phyloP scores from a whole-genome alignment of 2,797 vertebrate genomes.

The Sternotherus odoratus region DNA sequence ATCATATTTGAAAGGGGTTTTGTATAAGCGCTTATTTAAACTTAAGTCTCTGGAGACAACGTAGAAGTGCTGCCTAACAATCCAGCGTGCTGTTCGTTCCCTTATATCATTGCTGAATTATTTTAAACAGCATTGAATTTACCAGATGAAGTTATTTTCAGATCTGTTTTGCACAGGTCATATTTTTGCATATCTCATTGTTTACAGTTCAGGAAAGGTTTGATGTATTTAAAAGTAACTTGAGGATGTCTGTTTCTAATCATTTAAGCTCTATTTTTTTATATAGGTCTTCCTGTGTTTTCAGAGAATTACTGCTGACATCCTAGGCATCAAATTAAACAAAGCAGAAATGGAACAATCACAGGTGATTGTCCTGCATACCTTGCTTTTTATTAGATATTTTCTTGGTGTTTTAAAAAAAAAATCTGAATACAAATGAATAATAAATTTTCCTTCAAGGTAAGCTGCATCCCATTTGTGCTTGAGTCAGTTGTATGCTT shows the following conservation, averaged over 20 bases:
- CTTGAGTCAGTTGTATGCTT: background rate
- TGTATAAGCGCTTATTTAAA: constrained; percentile 67
- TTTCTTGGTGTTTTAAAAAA: constrained; percentile 19
- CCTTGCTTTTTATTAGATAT: constrained; percentile 2
- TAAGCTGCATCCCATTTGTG: background rate
- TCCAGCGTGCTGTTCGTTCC: constrained; percentile 44
- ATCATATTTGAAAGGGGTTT: constrained; percentile 30
- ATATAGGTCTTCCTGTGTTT: constrained; percentile 96
- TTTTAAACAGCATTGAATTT: constrained; percentile 72
- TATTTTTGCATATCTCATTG: constrained; percentile 74
- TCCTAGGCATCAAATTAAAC: constrained; percentile 97
- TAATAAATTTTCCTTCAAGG: constrained; percentile 6
- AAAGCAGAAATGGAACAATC: constrained; percentile 99
- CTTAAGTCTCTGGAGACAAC: constrained; percentile 58
- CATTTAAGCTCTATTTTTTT: constrained; percentile 76
- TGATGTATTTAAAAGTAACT: constrained; percentile 77
- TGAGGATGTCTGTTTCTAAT: constrained; percentile 79
- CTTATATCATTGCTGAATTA: constrained; percentile 67
- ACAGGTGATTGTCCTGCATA: constrained; percentile 88
- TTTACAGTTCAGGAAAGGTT: constrained; percentile 76
- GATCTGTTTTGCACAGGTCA: constrained; percentile 64
- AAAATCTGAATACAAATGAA: background rate
- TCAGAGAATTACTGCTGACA: constrained; percentile 97
- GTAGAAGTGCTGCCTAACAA: constrained; percentile 55
- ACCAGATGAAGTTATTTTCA: constrained; percentile 73